Evolutionary conservation across 1,140 invertebrate genomes (phyloP).

Genomic region (Sycophila sp.): DNA sequence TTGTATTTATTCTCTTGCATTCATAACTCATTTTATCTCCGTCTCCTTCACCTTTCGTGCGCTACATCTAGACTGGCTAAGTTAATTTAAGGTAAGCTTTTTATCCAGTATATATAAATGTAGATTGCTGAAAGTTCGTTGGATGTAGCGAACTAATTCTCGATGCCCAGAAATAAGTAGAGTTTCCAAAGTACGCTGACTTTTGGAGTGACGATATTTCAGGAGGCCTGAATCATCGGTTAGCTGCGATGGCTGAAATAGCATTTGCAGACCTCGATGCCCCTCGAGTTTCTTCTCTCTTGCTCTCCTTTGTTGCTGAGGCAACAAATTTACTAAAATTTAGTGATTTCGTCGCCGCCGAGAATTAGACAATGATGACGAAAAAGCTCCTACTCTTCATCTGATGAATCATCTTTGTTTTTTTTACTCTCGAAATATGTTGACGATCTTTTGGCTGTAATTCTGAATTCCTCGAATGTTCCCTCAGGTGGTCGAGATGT

Average conservation of each 20-base stretch:
- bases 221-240: slow-evolving; percentile 56
- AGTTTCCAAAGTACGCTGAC: slow-evolving; percentile 57
- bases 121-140: too few relatives aligned
- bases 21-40: too few relatives aligned
- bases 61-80: too few relatives aligned
- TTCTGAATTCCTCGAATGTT: not conserved
- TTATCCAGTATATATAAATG: too few relatives aligned
- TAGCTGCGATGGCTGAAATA: slow-evolving; percentile 55
- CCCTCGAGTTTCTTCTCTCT: not conserved
- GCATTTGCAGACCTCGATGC: slow-evolving; percentile 38
- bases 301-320: not conserved
- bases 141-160: too few relatives aligned
- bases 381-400: not conserved
- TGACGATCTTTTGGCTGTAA: not conserved
- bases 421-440: not conserved
- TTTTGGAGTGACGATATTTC: slow-evolving; percentile 54
- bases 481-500: slow-evolving; percentile 22
- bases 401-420: slow-evolving; percentile 43
- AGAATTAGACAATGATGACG: not conserved
- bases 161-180: slow-evolving; percentile 25
- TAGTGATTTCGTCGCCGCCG: not conserved
- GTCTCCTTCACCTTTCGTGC: too few relatives aligned
- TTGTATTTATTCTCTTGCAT: too few relatives aligned
- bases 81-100: too few relatives aligned
- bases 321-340: not conserved